A percentile compares a stretch with the other conserved stretches of the same genome.
Conservation (phyloP, 2,113 vertebrate species). For the Poeciliopsis occidentalis region DNA sequence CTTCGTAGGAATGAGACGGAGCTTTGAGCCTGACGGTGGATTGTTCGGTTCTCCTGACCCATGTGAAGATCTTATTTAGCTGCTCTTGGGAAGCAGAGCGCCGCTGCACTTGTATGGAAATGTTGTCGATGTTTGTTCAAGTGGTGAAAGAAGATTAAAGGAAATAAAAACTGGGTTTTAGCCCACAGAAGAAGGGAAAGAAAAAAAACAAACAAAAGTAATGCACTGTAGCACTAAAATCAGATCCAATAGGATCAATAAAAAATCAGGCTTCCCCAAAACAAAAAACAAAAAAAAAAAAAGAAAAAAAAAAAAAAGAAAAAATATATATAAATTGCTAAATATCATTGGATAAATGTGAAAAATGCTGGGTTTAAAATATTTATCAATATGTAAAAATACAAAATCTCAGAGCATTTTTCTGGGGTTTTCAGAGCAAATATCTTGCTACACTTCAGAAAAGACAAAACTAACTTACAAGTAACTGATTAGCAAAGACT, state of each 20-base stretch:
- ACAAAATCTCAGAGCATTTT: too few relatives aligned
- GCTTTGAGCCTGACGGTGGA: constrained; percentile 3
- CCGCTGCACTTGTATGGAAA: constrained; percentile 18
- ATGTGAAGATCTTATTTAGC: background rate
- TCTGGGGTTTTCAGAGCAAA: too few relatives aligned
- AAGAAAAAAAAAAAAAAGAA: too few relatives aligned
- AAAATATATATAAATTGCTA: background rate
- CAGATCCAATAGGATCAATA: background rate
- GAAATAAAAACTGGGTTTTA: background rate
- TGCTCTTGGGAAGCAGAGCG: constrained; percentile 9
- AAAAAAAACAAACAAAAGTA: background rate
- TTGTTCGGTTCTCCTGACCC: constrained; percentile 29
- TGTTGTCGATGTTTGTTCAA: constrained; percentile 9
- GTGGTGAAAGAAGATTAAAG: background rate
- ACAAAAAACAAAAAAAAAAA: too few relatives aligned
- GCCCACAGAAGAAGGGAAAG: background rate
- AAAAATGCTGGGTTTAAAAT: background rate
- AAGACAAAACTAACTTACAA: too few relatives aligned
- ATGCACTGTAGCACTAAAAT: background rate
- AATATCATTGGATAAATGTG: background rate
- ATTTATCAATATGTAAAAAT: too few relatives aligned
- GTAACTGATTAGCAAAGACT: too few relatives aligned
- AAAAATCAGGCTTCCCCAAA: background rate
- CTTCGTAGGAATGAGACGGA: constrained; percentile 14
- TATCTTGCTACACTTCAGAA: too few relatives aligned